Base-by-base conservation (phyloP, 2,888 invertebrate genomes). In the Yponomeuta sedellus region DNA sequence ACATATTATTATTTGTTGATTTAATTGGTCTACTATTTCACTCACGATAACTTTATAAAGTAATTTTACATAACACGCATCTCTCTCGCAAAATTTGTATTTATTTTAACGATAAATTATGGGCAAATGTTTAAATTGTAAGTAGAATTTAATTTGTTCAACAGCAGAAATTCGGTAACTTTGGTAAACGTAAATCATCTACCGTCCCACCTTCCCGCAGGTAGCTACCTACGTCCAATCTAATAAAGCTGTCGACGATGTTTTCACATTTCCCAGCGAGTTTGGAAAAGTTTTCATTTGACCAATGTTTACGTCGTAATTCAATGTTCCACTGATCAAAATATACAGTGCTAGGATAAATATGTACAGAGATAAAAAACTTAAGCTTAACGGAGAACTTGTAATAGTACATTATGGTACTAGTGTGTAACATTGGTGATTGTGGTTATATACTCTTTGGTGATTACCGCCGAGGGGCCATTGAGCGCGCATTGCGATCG, bases 141-240 rank as follows among this genome's bases (percentile, higher is more conserved):
- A n/a, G n/a, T 67, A 65, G 66, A 44, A n/a, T 58, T 58, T 10
- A 58, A 58, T 44, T 40, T 61, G 59, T 28, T 28, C 28, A 25
- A 28, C 22, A 22, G 11, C 5, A 61, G 20, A 8, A 16, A 12
- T 28, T 5, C 25, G 34, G 28, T n/a, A 61, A 61, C 61, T 61
- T 61, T 28, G 28, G 10, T 10, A 19, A 28, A 59, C 59, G 59
- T 61, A 61, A 61, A 61, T 61, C 61, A 61, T 34, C 25, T 25
- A 61, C n/a, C 59, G 12, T 34, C 34, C 34, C 61, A 34, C 34
- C 8, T 2, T 34, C 34, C 6, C 25, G 25, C 25, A 25, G 25
- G 25, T 25, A 25, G 34, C 34, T 34, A 61, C 28, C 10, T n/a
- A 25, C n/a, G 34, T n/a, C 16, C 6, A 59, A 61, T 25, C 39